These are phyloP conservation scores for Ferdinandea cuprea DNA, from an alignment of 2,888 invertebrate genomes.

Conservation along the genomic window DNA sequence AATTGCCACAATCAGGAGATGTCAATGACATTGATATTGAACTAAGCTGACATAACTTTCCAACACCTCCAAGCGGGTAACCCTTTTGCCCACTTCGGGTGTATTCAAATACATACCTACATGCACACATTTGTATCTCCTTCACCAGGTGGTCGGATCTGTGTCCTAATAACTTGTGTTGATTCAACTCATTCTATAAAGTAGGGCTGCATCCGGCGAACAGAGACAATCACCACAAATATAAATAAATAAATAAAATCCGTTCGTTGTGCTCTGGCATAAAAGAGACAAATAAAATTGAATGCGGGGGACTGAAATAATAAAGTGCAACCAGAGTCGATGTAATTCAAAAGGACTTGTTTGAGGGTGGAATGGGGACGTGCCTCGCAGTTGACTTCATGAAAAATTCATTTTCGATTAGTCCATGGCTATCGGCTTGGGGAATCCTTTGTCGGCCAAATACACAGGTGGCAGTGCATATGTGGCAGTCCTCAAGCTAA, in stretches of 20 bases:
- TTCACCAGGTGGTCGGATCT: slow-evolving; percentile 13
- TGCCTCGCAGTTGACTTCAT: slow-evolving; percentile 61
- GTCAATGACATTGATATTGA: slow-evolving; percentile 63
- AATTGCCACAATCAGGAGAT: slow-evolving; percentile 41
- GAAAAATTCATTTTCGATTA: slow-evolving; percentile 74
- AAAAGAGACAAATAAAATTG: slow-evolving; percentile 18
- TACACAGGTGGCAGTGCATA: slow-evolving; percentile 61
- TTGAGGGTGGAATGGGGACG: slow-evolving; percentile 34
- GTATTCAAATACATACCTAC: neutral
- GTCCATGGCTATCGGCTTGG: slow-evolving; percentile 59
- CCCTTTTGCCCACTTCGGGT: slow-evolving; percentile 21
- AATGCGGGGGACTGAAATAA: slow-evolving; percentile 16
- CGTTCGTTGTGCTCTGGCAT: slow-evolving; percentile 12
- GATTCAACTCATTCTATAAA: slow-evolving; percentile 9
- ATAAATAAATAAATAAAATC: slow-evolving; percentile 61
- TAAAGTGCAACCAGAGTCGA: slow-evolving; percentile 23
- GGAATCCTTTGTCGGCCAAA: slow-evolving; percentile 47
- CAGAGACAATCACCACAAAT: slow-evolving; percentile 26
- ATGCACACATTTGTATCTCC: no score
- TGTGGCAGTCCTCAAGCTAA: slow-evolving; percentile 53
- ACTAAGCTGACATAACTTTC: slow-evolving; percentile 41
- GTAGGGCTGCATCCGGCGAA: neutral
- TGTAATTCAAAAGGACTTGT: slow-evolving; percentile 44
- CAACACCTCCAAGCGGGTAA: slow-evolving; percentile 32
- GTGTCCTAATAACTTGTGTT: slow-evolving; percentile 39